Percentiles rank a stretch among this genome's conserved stretches.
These are phyloP conservation scores for Eilema sororculum DNA, from an alignment of 2,888 invertebrate species.

Conservation along the genomic window DNA sequence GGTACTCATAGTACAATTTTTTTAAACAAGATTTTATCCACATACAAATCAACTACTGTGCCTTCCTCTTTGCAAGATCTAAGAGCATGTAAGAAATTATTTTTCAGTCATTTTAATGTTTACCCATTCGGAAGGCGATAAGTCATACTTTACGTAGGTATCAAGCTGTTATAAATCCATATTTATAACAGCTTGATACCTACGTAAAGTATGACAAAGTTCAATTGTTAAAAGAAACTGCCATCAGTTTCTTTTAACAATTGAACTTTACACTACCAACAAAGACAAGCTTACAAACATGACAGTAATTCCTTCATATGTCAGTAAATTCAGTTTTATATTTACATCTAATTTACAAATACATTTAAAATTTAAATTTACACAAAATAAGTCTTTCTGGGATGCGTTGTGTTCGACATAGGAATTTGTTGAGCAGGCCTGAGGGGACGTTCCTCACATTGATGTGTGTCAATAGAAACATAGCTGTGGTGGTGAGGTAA, in stretches of 20 bases:
- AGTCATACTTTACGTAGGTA: background rate
- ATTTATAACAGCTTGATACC: no score
- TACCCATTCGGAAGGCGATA: slow-evolving; percentile 7
- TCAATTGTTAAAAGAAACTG: no score
- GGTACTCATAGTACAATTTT: slow-evolving; percentile 62
- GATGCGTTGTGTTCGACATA: slow-evolving; percentile 80
- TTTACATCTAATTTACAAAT: slow-evolving; percentile 34
- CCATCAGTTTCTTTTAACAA: slow-evolving; percentile 43
- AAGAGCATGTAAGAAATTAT: background rate
- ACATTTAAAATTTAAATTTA: slow-evolving; percentile 64
- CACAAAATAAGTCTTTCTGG: slow-evolving; percentile 86
- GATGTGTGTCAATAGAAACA: slow-evolving; percentile 85
- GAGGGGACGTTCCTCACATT: slow-evolving; percentile 82
- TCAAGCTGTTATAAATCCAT: background rate
- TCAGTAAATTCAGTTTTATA: slow-evolving; percentile 35
- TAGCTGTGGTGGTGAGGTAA: slow-evolving; percentile 87
- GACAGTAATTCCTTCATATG: slow-evolving; percentile 40
- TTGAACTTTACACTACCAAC: slow-evolving; percentile 58
- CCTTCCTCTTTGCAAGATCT: background rate
- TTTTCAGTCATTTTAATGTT: slow-evolving; percentile 1
- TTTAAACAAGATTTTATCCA: slow-evolving; percentile 40
- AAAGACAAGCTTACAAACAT: slow-evolving; percentile 51
- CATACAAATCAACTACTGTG: slow-evolving; percentile 48
- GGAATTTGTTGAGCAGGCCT: slow-evolving; percentile 83
- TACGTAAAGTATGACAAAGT: no score